Base-by-base conservation (phyloP, 2,797 vertebrate species). In the Chiropotes sagulatus region DNA sequence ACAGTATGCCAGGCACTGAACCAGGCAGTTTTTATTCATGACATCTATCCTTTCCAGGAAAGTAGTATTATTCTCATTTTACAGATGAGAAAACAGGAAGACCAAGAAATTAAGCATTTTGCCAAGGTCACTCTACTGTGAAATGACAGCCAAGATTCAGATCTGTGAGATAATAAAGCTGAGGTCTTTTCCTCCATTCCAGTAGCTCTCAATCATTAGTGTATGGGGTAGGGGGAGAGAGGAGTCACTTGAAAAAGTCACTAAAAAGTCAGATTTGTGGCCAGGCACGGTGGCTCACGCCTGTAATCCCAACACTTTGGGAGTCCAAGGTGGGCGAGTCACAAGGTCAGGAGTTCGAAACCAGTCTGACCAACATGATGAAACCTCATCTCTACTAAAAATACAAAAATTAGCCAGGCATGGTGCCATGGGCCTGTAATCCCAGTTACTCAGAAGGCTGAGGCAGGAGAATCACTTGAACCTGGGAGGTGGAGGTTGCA, bases 31-130 rank as follows among this genome's bases (percentile, higher is more conserved):
- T 64, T 80, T 67, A 73, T 8, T 22, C 22, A 41, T 70, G 22
- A n/a, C 33, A 13, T 44, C 82, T n/a, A 57, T 30, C n/a, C 64
- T 97, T 90, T 72, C 48, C 70, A 76, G n/a, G 57, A 84, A 97
- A 97, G 95, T 28, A 5, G 1, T 39, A 41, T n/a, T 44, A 50
- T 90, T 90, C 75, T 88, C 39, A 3, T 67, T 90, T 93, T 78
- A 54, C 50, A 97, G 78, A 75, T 72, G 57, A 95, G 13, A 30
- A 95, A 94, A 57, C 30, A 0, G 0, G 54, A 96, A 90, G 30
- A 76, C 57, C 44, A 57, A 91, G 58, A 52, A 86, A 52, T 52
- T 90, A 92, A 80, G 39, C 24, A 46, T 90, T 76, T 92, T 94
- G 41, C 30, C n/a, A 57, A 64, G 33, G 76, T 83, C n/a, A 57